phyloP scores from a whole-genome alignment of 2,113 vertebrate genomes.

The Ciconia maguari region DNA sequence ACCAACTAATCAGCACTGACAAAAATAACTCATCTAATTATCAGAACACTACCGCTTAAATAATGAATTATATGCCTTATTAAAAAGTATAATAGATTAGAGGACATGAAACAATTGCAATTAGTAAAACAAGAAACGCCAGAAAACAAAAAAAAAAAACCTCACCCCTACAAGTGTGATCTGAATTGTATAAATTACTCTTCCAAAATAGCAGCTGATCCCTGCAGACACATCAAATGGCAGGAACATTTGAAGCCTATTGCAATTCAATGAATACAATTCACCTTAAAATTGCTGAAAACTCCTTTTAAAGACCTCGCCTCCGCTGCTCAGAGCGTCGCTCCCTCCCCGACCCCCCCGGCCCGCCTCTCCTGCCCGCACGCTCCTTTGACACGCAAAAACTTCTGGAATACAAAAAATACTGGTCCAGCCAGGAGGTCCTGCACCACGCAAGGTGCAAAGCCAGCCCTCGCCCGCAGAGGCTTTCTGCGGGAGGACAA shows the following conservation, averaged over 20 bases:
- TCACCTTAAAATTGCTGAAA: not conserved
- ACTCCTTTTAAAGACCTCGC: not conserved
- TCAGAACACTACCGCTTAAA: constrained; percentile 1
- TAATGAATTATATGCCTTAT: constrained; percentile 31
- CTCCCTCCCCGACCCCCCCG: not conserved
- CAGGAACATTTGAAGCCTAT: not conserved
- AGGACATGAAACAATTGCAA: constrained; percentile 35
- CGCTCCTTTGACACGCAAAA: fast-evolving
- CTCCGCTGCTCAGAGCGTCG: fast-evolving
- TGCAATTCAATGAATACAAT: not conserved
- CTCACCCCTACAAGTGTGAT: not conserved
- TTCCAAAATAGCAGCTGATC: not conserved
- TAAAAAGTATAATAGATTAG: constrained; percentile 52
- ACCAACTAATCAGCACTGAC: constrained; percentile 19
- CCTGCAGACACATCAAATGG: not conserved
- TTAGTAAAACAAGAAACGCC: constrained; percentile 31
- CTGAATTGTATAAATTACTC: constrained; percentile 16
- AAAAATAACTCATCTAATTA: constrained; percentile 52
- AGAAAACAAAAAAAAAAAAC: not conserved
- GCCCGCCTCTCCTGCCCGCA: not conserved
- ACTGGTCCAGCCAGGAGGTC: not conserved
- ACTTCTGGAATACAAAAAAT: not conserved
- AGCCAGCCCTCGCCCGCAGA: fast-evolving
- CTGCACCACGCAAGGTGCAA: not conserved
- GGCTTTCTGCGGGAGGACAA: not conserved